Evolutionary conservation across 2,888 invertebrate species (phyloP).

Genomic region (Alloplasta piceator): DNA sequence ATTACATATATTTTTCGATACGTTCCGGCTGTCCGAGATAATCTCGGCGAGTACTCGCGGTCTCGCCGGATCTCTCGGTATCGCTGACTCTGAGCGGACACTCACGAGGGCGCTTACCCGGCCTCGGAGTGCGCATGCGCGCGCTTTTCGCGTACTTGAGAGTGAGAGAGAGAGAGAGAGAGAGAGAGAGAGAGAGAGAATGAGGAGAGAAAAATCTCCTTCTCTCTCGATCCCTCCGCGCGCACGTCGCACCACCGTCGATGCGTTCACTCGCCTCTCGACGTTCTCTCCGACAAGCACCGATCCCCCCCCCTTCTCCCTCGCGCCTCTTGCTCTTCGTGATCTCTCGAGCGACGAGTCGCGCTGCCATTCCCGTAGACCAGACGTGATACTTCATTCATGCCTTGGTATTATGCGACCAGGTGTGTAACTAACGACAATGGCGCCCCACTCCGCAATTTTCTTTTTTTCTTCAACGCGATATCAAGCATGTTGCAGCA

Average conservation of each 20-base stretch:
- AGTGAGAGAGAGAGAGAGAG: not conserved
- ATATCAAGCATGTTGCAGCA: too few species aligned
- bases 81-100: constrained; percentile 4
- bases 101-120: constrained; percentile 4
- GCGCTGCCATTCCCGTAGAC: constrained; percentile 73
- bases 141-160: not conserved
- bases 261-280: constrained; percentile 42
- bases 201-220: not conserved
- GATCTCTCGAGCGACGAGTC: constrained; percentile 29
- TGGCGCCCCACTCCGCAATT: constrained; percentile 63
- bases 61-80: not conserved
- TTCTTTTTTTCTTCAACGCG: not conserved
- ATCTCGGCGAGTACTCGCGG: not conserved
- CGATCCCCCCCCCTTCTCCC: not conserved
- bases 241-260: constrained; percentile 31
- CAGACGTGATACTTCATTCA: constrained; percentile 83
- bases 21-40: not conserved
- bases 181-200: not conserved
- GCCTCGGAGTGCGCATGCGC: constrained; percentile 10
- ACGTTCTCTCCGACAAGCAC: constrained; percentile 5
- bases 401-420: constrained; percentile 80
- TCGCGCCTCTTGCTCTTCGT: not conserved
- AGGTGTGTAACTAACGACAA: constrained; percentile 69
- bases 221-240: constrained; percentile 20
- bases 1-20: not conserved